Evolutionary conservation across 2,888 invertebrate species (phyloP).

Genomic region (Helleia helle): DNA sequence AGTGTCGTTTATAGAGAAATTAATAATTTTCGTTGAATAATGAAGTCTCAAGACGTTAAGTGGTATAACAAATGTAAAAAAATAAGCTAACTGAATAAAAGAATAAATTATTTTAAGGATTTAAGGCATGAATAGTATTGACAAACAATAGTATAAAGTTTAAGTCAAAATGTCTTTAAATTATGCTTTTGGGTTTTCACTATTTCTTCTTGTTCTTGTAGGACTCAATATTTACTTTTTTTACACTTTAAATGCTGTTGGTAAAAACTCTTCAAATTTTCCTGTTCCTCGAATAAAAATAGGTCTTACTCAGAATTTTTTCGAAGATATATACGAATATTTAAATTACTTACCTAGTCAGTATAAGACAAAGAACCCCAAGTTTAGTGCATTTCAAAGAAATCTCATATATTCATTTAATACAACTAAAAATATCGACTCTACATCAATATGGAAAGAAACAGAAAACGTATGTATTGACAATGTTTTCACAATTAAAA

Average conservation of each 20-base stretch:
- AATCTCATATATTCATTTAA: constrained; percentile 48
- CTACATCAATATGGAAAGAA: constrained; percentile 38
- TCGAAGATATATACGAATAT: constrained; percentile 52
- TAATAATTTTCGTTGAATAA: no score
- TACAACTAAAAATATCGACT: constrained; percentile 34
- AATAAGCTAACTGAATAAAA: no score
- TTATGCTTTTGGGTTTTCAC: constrained; percentile 58
- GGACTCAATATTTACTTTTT: constrained; percentile 60
- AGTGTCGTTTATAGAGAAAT: no score
- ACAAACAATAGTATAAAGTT: no score
- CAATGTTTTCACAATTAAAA: no score
- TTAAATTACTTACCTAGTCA: constrained; percentile 52
- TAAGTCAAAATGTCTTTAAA: constrained; percentile 50
- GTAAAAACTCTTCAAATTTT: constrained; percentile 32
- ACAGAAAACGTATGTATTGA: constrained; percentile 43
- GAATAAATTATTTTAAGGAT: no score
- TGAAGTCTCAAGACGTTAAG: no score
- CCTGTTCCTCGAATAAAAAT: constrained; percentile 39
- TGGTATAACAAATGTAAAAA: no score
- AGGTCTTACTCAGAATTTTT: constrained; percentile 36
- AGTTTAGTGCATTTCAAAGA: constrained; percentile 39
- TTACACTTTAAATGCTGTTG: constrained; percentile 44
- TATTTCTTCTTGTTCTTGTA: constrained; percentile 53
- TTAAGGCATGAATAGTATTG: no score
- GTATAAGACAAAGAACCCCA: constrained; percentile 46